Base-by-base conservation (phyloP, 2,113 vertebrate genomes). In the Anolis carolinensis region DNA sequence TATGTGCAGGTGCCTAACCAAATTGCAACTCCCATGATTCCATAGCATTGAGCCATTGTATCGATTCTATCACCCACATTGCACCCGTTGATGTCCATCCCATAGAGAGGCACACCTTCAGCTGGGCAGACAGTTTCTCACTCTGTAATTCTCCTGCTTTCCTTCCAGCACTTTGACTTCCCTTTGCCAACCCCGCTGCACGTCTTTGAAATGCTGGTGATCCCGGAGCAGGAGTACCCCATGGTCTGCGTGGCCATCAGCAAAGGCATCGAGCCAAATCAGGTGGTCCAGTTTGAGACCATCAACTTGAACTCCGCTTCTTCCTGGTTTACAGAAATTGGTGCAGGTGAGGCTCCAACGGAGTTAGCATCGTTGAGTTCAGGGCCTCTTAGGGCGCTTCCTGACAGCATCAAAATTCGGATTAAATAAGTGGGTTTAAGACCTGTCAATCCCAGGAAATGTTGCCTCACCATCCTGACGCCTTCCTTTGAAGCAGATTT, bases 271-370 rank as follows among this genome's bases (percentile, higher is more conserved):
- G 98, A 99, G 86, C 93, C 96, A 0, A 95, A 96, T 72, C 98
- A 99, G 92, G 97, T 99, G 2, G 98, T 99, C 92, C 98, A 97
- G 91, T 99, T 99, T 59, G 98, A 99, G 96, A 99, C 98, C 94
- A 99, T 99, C 97, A 98, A 99, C 96, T 97, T 99, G 90, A 99
- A 99, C 95, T 99, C 99, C 14, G 98, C 98, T 50, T 99, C 99
- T 27, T 99, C 98, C 0, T 99, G 99, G 98, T 99, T 99, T 96
- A 99, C 98, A 9, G 97, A 98, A 88, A 98, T 98, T 0, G 98
- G 97, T 88, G 96, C 97, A 93, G 97, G 99, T 99, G 89, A 94
- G 96, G 0, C 14, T 82, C 44, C 10, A 0, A 0, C 2, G 25
- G 21, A 5, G 8, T 5, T 16, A 14, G 13, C 23, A 30, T 23